Evolutionary conservation across 2,113 vertebrate species (phyloP).

Genomic region (Scolopax mira): DNA sequence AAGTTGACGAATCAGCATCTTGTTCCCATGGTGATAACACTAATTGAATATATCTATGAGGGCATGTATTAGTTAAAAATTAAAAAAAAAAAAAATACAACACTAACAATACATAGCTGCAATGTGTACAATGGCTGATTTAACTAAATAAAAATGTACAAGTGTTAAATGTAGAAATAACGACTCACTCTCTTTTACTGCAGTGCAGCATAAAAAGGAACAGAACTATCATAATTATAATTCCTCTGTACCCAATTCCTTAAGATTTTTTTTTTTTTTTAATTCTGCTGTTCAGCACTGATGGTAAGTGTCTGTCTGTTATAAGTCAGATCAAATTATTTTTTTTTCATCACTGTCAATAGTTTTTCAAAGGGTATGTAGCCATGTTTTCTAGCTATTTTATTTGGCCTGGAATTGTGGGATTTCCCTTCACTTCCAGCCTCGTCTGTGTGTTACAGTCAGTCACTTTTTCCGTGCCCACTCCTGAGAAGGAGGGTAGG

Average conservation of each 20-base stretch:
- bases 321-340: not conserved
- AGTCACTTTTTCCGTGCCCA: not conserved
- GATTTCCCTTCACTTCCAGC: not conserved
- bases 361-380: not conserved
- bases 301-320: not conserved
- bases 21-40: conserved; percentile 94
- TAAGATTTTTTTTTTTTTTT: not conserved
- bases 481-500: not conserved
- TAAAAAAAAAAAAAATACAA: conserved; percentile 82
- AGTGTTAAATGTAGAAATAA: conserved; percentile 81
- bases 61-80: conserved; percentile 95
- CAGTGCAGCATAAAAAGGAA: accelerated
- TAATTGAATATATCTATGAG: conserved; percentile 92
- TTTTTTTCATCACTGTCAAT: not conserved
- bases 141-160: conserved; percentile 94
- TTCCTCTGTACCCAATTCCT: not conserved
- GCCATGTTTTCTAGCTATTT: not conserved
- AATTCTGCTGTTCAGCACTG: not conserved
- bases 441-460: not conserved
- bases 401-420: not conserved
- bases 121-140: conserved; percentile 93
- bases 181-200: not conserved
- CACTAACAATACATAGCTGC: conserved; percentile 91
- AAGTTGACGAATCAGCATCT: conserved; percentile 90
- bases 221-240: accelerated